Evolutionary conservation across 2,888 invertebrate genomes (phyloP).

Genomic region (Agrilus biguttatus): DNA sequence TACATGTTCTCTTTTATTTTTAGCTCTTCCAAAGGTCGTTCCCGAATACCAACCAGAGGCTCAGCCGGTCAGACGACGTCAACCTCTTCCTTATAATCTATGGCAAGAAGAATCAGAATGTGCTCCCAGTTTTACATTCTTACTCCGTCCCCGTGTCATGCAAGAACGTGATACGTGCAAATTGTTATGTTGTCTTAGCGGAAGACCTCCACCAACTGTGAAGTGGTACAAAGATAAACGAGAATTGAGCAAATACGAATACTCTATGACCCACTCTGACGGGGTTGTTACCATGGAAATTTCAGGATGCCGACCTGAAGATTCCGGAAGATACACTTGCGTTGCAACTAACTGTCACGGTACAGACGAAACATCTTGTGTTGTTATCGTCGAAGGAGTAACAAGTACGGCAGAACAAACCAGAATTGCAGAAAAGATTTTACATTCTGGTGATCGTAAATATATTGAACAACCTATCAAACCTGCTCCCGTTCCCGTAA

Average conservation of each 20-base stretch:
- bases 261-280: slow-evolving; percentile 79
- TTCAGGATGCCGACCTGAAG: slow-evolving; percentile 81
- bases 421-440: slow-evolving; percentile 71
- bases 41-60: slow-evolving; percentile 53
- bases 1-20: slow-evolving; percentile 10
- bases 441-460: slow-evolving; percentile 79
- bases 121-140: slow-evolving; percentile 95
- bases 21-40: slow-evolving; percentile 61
- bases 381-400: slow-evolving; percentile 88
- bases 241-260: slow-evolving; percentile 82
- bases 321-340: slow-evolving; percentile 94
- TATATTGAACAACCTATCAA: slow-evolving; percentile 76
- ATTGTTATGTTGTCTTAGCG: slow-evolving; percentile 89
- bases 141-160: slow-evolving; percentile 95
- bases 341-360: slow-evolving; percentile 89
- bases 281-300: slow-evolving; percentile 97
- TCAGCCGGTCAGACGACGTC: slow-evolving; percentile 60
- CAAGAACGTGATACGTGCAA: slow-evolving; percentile 93
- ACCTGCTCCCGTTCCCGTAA: slow-evolving; percentile 62
- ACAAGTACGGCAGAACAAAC: slow-evolving; percentile 65
- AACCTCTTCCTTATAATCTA: slow-evolving; percentile 71
- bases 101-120: slow-evolving; percentile 89
- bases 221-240: slow-evolving; percentile 85
- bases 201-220: slow-evolving; percentile 88
- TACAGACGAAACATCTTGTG: slow-evolving; percentile 87